Evolutionary conservation across 2,797 vertebrate species (phyloP), one percentile per base, ranked within the genome.

Genomic region (Pteronotus mesoamericanus): DNA sequence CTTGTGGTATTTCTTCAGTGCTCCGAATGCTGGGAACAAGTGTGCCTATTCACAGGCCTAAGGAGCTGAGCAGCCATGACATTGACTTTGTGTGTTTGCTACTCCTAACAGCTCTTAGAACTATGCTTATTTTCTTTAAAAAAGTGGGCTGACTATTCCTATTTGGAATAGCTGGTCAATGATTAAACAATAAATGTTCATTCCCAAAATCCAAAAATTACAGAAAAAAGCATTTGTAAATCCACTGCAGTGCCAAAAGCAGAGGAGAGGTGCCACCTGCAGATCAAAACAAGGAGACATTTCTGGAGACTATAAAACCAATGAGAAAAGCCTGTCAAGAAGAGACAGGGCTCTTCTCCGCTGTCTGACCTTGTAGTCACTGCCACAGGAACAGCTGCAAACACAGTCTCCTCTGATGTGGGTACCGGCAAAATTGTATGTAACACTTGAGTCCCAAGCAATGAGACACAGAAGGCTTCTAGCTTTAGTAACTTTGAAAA

Each of bases 1-100:
- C 78, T 90, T 69, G 24, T 96, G 89, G 83, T 94, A 53, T 53
- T 83, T 77, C 86, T 89, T 86, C 93, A 95, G 55, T 89, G 96
- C 96, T 94, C 80, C 93, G 86, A 94, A 95, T 0, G 1, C 89
- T 46, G 69, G 34, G 51, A 69, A 72, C 22, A n/a, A 66, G 92
- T 15, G 3, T 14, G 37, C 5, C 1, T 64, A 51, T 93, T 86
- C 78, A 74, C 89, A 78, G 46, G 24, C 37, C 68, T 37, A 61
- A 74, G 79, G 79, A 83, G 51, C 72, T 39, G 53, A 87, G 46
- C 8, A 15, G 44, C 66, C 68, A n/a, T 19, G 79, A 64, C 26
- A 46, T 0, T 89, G 89, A 93, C 78, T 79, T 68, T 48, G 9
- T 7, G 0, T 34, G 32, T 75, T 86, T 44, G 68, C 32, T 8